Evolutionary conservation across 2,888 invertebrate genomes (phyloP).

Genomic region (Craniophora ligustri): DNA sequence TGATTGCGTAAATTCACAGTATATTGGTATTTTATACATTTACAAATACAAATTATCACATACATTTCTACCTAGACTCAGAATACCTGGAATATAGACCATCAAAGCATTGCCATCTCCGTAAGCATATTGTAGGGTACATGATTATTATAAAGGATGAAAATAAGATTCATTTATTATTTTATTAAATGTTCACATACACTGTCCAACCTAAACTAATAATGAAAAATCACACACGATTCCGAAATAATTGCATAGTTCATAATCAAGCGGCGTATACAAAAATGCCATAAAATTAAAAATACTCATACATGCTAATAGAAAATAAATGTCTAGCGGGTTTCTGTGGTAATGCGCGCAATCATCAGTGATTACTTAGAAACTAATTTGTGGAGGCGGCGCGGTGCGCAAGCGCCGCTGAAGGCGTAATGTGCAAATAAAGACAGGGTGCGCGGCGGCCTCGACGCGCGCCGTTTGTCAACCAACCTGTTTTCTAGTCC

Average conservation of each 20-base stretch:
- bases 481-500: conserved; percentile 44
- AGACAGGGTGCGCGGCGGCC: conserved; percentile 62
- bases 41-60: no score
- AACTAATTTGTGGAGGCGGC: conserved; percentile 61
- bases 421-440: conserved; percentile 78
- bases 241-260: background rate
- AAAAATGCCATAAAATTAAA: conserved; percentile 37
- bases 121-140: no score
- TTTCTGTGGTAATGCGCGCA: conserved; percentile 57
- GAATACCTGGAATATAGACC: no score
- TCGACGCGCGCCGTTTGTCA: conserved; percentile 48
- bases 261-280: conserved; percentile 18
- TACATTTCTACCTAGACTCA: no score
- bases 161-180: no score
- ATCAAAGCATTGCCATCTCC: no score
- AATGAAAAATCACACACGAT: background rate
- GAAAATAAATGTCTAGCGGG: conserved; percentile 35
- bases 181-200: no score
- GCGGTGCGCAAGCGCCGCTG: conserved; percentile 57
- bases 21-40: no score
- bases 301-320: conserved; percentile 29
- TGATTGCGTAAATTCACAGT: no score
- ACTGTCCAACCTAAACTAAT: background rate
- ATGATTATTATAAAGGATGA: no score
- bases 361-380: conserved; percentile 65